Base-by-base conservation (phyloP, 2,113 vertebrate genomes). In the Trogon surrucura region DNA sequence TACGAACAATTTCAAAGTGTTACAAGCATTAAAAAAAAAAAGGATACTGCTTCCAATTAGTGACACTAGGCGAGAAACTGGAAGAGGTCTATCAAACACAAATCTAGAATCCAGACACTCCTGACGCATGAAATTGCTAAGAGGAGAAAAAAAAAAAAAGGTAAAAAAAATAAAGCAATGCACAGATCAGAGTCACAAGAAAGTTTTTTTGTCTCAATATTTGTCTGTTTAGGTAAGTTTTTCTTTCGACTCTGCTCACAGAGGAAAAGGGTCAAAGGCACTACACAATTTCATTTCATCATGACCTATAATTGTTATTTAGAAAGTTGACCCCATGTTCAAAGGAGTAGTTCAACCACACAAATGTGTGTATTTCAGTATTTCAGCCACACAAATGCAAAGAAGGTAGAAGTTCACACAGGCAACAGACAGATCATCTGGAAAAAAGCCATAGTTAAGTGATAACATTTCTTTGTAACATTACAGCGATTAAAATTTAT, bases 11-110 rank as follows among this genome's bases (percentile, higher is more conserved):
- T n/a, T 51, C 80, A 70, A 86, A 77, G 32, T 21, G 6, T 32
- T 58, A 47, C 18, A 85, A 65, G 8, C 19, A 2, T 9, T 14
- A 44, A 47, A 54, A 21, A 89, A 21, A 89, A 30, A 97, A 97
- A 99, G 99, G 99, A 99, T 99, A 99, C 99, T 99, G 98, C 99
- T 99, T 98, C 99, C 99, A 89, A 99, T 98, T 87, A 99, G 98
- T 72, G 99, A 98, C 48, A 99, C 99, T 32, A 99, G 98, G 27
- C 99, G 99, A 60, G 99, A 99, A 26, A 99, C 98, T 26, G 99
- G 99, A 84, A 99, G 99, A 57, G 99, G 99, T 57, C 99, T 98
- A 93, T 99, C 99, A 87, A 99, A 99, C 79, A 99, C 99, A 87
- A 99, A 99, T 93, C 99, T 98, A 34, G 99, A 99, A 98, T 99